Base-by-base conservation (phyloP, 2,888 invertebrate genomes). In the Prosopocoilus inquinatus region DNA sequence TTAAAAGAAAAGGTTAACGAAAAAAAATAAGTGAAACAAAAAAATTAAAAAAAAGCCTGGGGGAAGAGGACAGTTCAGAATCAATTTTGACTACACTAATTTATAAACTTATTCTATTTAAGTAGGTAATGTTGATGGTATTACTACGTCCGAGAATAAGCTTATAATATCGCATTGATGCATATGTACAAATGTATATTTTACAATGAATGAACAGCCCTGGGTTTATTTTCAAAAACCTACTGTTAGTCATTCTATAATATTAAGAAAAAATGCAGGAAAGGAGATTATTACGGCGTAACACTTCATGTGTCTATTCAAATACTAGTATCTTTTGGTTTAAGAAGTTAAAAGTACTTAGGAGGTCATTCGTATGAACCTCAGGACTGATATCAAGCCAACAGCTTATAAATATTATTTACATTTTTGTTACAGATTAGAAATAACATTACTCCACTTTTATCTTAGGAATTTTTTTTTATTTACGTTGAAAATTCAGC, bases 281-380 rank as follows among this genome's bases (percentile, higher is more conserved):
- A 58, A 57, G 51, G 50, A 57, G 49, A 53, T 28, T 46, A 11
- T 45, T 58, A 74, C 72, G 74, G 75, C 70, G 64, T 71, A 75
- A 74, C 75, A 74, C 75, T 75, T 76, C 76, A 76, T 76, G 75
- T 74, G 64, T 63, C 64, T 59, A 61, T 61, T 28, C 20, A 28
- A 35, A 48, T 16, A 13, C 15, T 41, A 41, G 16, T 41, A 15
- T 41, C 16, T 15, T 41, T 41, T 41, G 16, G 16, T 41, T 41
- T 15, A 41, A 15, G 41, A 9, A 11, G 13, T 41, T 41, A 41
- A 41, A 15, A 28, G 53, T 33, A 32, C 39, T 39, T 41, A 53
- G 47, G 47, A 53, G 53, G 53, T 33, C 47, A 53, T 53, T 47
- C 47, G 33, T 53, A 53, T 53, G 53, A 53, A 47, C 53, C 53